A percentile compares a stretch with the other conserved stretches of the same genome.
Evolutionary conservation across 2,888 invertebrate genomes (phyloP).

Genomic region (Odontocolon sp.): DNA sequence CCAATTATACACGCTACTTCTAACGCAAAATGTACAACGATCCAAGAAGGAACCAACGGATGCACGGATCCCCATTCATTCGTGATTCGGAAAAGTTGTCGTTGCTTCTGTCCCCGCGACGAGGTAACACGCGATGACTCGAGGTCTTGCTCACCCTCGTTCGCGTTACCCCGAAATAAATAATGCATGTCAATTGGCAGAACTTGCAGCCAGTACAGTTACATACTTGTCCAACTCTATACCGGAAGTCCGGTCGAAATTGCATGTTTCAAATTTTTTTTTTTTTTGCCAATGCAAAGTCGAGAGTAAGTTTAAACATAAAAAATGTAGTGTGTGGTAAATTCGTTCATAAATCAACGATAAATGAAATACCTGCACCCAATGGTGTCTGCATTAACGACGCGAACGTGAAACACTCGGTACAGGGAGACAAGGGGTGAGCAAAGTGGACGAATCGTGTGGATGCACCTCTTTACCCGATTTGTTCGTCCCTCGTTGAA

Average conservation of each 20-base stretch:
- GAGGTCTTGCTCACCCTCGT: conserved; percentile 2
- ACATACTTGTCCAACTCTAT: conserved; percentile 14
- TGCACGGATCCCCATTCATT: conserved; percentile 55
- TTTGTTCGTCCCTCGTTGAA: conserved; percentile 43
- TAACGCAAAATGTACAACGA: conserved; percentile 62
- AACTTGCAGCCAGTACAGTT: conserved; percentile 26
- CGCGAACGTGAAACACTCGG: not conserved
- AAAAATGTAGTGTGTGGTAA: not conserved
- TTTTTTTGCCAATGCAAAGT: conserved; percentile 2
- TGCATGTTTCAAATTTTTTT: conserved; percentile 35
- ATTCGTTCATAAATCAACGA: not conserved
- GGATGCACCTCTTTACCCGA: conserved; percentile 45
- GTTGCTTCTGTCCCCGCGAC: conserved; percentile 20
- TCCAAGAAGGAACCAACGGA: conserved; percentile 50
- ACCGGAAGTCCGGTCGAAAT: conserved; percentile 59
- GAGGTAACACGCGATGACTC: conserved; percentile 43
- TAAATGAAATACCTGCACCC: not conserved
- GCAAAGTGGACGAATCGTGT: conserved; percentile 52
- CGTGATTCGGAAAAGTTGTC: conserved; percentile 60
- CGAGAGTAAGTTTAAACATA: not conserved
- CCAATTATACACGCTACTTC: conserved; percentile 67
- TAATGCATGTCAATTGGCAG: conserved; percentile 53
- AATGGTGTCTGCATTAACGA: not conserved
- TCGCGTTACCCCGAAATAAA: conserved; percentile 44
- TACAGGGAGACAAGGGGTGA: conserved; percentile 10